phyloP scores from a whole-genome alignment of 2,113 vertebrate genomes.

The Bubo bubo region DNA sequence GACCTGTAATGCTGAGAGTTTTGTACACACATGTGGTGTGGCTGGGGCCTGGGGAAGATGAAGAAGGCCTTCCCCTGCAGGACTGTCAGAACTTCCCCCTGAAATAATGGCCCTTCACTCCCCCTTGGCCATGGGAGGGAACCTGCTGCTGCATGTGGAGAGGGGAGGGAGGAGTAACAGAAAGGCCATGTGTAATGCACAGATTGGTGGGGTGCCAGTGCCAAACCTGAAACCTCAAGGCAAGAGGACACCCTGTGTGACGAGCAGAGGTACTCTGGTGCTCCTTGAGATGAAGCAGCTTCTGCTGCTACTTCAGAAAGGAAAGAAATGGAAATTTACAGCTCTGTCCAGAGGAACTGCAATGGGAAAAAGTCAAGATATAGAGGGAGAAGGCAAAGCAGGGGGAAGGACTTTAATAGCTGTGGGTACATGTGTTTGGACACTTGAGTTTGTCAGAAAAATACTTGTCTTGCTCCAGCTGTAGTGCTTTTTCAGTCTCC shows the following conservation, averaged over 20 bases:
- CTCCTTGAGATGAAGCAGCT: neutral
- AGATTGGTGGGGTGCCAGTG: neutral
- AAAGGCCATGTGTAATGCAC: neutral
- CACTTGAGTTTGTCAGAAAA: neutral
- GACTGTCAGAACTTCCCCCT: neutral
- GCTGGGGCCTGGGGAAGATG: neutral
- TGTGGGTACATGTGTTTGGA: neutral
- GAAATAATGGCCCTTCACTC: neutral
- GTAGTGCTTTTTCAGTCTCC: neutral
- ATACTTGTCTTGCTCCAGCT: neutral
- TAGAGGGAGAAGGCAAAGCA: neutral
- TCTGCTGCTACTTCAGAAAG: neutral
- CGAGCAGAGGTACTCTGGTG: neutral
- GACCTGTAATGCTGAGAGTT: neutral
- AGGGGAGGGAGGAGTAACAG: neutral
- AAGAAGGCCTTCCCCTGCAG: neutral
- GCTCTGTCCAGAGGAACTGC: neutral
- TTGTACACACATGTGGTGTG: accelerated
- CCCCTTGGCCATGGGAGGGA: neutral
- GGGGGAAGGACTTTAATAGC: neutral
- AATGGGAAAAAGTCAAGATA: neutral
- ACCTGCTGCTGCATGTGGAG: neutral
- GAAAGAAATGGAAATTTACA: neutral
- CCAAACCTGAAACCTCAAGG: neutral
- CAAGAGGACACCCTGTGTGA: accelerated